These are phyloP conservation scores for Blomia tropicalis DNA, from an alignment of 2,888 invertebrate species.

Conservation along the genomic window DNA sequence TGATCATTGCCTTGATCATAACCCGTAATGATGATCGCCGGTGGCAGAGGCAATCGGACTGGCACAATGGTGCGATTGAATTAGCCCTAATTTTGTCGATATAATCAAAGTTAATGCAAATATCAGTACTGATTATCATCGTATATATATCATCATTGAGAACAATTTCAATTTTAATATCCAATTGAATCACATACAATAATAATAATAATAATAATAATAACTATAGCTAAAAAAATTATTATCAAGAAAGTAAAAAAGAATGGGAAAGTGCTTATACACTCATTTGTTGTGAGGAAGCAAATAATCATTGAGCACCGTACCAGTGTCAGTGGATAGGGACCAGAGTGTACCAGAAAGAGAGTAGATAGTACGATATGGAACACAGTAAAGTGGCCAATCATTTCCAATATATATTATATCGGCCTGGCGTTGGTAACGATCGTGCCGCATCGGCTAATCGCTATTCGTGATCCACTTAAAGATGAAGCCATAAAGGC, in stretches of 20 bases:
- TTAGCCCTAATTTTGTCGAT: constrained; percentile 15
- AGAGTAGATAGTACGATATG: background rate
- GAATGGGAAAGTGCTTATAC: background rate
- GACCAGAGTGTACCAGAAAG: no score
- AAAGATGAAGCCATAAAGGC: background rate
- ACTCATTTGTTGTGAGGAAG: background rate
- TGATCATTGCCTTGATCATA: constrained; percentile 1
- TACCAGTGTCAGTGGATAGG: no score
- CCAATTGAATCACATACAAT: background rate
- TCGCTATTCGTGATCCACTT: constrained; percentile 12
- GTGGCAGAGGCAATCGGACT: background rate
- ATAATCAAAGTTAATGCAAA: background rate
- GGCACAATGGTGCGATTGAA: background rate
- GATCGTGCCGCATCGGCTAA: constrained; percentile 7
- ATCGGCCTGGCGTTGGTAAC: no score
- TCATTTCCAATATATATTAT: background rate
- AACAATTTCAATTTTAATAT: constrained; percentile 7
- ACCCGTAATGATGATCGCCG: constrained; percentile 5
- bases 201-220: no score
- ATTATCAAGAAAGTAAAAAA: no score
- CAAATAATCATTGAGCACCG: no score
- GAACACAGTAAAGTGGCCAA: background rate
- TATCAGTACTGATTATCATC: background rate
- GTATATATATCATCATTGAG: background rate
- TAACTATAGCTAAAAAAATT: no score